Evolutionary conservation across 2,888 invertebrate species (phyloP), one percentile per base, ranked within the genome.

Genomic region (Amiota communis): DNA sequence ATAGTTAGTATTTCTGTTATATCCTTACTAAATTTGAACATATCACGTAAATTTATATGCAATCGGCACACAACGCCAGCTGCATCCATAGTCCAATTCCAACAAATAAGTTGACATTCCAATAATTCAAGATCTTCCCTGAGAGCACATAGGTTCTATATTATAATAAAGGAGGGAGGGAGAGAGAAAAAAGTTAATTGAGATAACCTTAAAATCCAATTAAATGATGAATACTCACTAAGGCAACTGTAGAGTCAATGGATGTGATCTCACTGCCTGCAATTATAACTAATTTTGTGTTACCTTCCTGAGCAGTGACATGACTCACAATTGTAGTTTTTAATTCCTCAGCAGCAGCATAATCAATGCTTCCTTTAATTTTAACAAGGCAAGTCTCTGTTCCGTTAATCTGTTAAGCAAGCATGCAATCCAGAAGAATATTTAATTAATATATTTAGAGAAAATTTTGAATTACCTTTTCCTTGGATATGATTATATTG

Each of bases 321-420:
- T 95, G 95, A 85, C 93, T 93, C 75, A 97, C 93, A 77, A 94
- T 92, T 85, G 92, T 91, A 15, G 81, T 78, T 80, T 92, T 91
- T 81, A 96, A 91, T 90, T 92, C 93, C 90, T 96, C 96, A 0
- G 95, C 95, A 4, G 95, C 94, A n/a, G 96, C 94, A 90, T 95
- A 96, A 72, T 93, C 91, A 70, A 96, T 91, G 83, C 93, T 93
- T 80, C 94, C 93, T 86, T 93, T 93, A 70, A 95, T 93, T 73
- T 91, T 92, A 61, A 94, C 93, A 79, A 94, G 86, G 81, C 93
- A 90, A 10, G 92, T 87, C 74, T 90, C 89, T 13, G 86, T 84
- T 12, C 89, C 89, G 36, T 88, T 87, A 47, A 90, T 81, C 87
- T 87, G 63, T 8, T 10, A 48, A 20, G 12, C 12, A 48, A 20